These are phyloP conservation scores for Choristoneura rosaceana DNA, from an alignment of 2,888 invertebrate species.

Conservation along the genomic window DNA sequence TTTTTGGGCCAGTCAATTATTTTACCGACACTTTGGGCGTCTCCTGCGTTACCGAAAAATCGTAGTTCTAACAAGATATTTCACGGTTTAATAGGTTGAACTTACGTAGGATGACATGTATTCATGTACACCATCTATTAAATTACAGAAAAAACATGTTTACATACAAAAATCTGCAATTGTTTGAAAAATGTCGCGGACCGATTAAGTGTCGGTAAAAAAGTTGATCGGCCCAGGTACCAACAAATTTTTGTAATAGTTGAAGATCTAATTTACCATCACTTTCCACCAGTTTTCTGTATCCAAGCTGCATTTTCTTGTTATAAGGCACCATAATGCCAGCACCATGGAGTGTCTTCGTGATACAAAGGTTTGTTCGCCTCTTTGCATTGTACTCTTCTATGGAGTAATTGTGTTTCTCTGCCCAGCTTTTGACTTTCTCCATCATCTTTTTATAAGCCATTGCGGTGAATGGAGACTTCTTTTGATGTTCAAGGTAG, in stretches of 20 bases:
- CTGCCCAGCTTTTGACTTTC: conserved; percentile 87
- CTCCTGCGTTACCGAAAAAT: no score
- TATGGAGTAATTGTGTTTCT: conserved; percentile 85
- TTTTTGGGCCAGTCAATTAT: no score
- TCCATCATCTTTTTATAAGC: conserved; percentile 86
- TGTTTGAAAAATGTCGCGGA: no score
- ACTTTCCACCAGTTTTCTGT: conserved; percentile 90
- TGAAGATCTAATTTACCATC: conserved; percentile 77
- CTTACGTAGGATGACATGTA: no score
- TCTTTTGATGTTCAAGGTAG: conserved; percentile 82
- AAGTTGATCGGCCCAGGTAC: no score
- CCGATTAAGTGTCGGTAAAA: no score
- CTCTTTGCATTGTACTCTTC: conserved; percentile 85
- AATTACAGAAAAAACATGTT: no score
- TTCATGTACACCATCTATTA: no score
- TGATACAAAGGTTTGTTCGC: conserved; percentile 86
- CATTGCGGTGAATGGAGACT: conserved; percentile 88
- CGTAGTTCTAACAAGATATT: no score
- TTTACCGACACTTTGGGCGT: no score
- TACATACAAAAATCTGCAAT: no score
- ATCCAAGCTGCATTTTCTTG: conserved; percentile 93
- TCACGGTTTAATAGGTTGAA: no score
- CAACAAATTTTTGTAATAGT: not conserved
- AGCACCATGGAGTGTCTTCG: conserved; percentile 91
- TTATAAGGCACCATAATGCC: conserved; percentile 95